Evolutionary conservation across 1,140 invertebrate genomes (phyloP), one percentile per base, ranked within the genome.

Genomic region (Penaeus vannamei): DNA sequence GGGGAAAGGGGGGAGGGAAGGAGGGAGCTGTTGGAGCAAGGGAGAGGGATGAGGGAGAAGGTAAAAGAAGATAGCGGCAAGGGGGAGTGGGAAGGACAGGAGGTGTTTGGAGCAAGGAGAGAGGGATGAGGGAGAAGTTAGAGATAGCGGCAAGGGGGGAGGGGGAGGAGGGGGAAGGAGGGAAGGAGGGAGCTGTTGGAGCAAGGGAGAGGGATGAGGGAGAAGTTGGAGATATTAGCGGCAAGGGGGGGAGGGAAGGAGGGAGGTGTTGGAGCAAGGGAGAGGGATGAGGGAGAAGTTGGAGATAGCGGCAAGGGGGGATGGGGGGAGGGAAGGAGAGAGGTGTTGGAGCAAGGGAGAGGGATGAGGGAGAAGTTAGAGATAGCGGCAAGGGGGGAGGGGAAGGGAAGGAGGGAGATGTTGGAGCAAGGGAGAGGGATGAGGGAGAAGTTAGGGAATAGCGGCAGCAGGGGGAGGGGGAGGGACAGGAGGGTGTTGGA

Each of bases 301-400:
- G 23, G 46, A 20, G 42, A 59, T 7, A 59, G 14, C 29, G 36
- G 22, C 32, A 46, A 26, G 29, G 53, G 79, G 22, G 14, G 22
- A 26, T 14, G 53, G n/a, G 46, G 60, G 60, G 36, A 23, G 46
- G 64, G 60, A 84, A n/a, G 64, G 23, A 42, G 61, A 64, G 59
- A n/a, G 83, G n/a, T n/a, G n/a, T n/a, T n/a, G 29, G n/a, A 84
- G 83, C 64, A 66, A 22, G 64, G 42, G 14, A 14, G 64, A 69
- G 29, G 14, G 14, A 69, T 3, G 14, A 14, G 64, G 29, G 14
- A 14, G 14, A 69, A 14, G 29, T 5, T 3, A 69, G 29, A 7
- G 64, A 14, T 2, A 29, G 64, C 3, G 64, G 64, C 3, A 69
- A 26, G 64, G 60, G 42, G 29, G 36, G 61, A 66, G 83, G 29